These are phyloP conservation scores for Proisotoma minuta DNA, from an alignment of 2,888 invertebrate genomes.

Conservation along the genomic window DNA sequence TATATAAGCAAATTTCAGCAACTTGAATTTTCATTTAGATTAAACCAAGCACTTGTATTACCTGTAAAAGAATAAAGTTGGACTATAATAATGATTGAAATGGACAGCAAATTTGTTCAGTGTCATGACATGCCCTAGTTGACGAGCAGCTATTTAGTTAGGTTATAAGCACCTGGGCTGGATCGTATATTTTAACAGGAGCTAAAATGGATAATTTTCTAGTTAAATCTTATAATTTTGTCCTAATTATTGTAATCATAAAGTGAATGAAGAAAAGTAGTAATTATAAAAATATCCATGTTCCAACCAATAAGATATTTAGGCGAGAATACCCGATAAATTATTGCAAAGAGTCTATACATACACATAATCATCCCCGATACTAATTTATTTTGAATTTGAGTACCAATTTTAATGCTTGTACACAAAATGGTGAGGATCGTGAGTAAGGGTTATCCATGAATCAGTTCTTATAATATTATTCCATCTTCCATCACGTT, in stretches of 20 bases:
- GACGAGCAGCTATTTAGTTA: too few relatives aligned
- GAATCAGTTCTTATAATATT: too few relatives aligned
- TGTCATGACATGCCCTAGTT: too few relatives aligned
- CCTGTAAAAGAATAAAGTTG: background rate
- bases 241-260: constrained; percentile 43
- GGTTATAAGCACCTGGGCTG: constrained; percentile 31
- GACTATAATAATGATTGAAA: background rate
- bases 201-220: constrained; percentile 42
- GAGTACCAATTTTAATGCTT: background rate
- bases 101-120: too few relatives aligned
- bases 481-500: constrained; percentile 16
- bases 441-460: too few relatives aligned
- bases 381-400: background rate
- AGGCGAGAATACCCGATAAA: constrained; percentile 43
- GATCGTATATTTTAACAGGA: constrained; percentile 39
- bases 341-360: constrained; percentile 39
- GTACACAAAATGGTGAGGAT: too few relatives aligned
- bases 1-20: too few relatives aligned
- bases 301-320: constrained; percentile 28
- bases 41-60: too few relatives aligned
- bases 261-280: constrained; percentile 27
- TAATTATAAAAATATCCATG: constrained; percentile 42
- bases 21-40: background rate
- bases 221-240: constrained; percentile 43
- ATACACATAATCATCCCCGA: background rate